Base-by-base conservation (phyloP, 2,797 vertebrate genomes). In the Cryptoprocta ferox region DNA sequence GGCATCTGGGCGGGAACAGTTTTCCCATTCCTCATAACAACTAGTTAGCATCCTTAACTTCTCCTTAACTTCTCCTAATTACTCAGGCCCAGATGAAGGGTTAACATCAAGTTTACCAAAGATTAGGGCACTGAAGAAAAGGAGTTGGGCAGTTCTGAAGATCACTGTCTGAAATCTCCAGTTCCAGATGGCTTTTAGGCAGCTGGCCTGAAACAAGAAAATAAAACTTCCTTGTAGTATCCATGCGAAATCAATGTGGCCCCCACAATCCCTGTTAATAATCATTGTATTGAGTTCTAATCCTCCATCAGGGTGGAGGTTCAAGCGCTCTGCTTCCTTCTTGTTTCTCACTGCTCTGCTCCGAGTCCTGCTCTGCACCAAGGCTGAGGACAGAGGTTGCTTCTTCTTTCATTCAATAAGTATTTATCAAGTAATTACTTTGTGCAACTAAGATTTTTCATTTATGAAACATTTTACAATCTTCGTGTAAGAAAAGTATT, bases 201-300 rank as follows among this genome's bases (percentile, higher is more conserved):
- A 95, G 91, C 48, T 56, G 14, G 95, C 96, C 98, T 98, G 86
- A 63, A 98, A 97, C 6, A 76, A 93, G 66, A 94, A 66, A 37
- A 84, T n/a, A 68, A 42, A 79, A n/a, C 0, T 35, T 87, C 13
- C 21, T 65, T 63, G 92, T 50, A 87, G 37, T 18, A 56, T 68
- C 30, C 10, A 13, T 8, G 66, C 32, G 28, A 37, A 70, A 78
- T 21, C 42, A 84, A 6, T 0, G 6, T 28, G 68, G 16, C 32
- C 63, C 1, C 1, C 53, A 66, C 32, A 8, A 7, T 28, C 15
- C 11, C 59, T 5, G 26, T 42, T 75, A 35, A 19, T 30, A 56
- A 42, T 48, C 28, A 9, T 35, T 4, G 9, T n/a, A 21, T 7
- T 68, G 76, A 65, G 71, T 59, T 42, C 21, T 10, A 14, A 30